Evolutionary conservation across 64 coral and sea anemone species (phyloP).

Genomic region (Astreopora myriophthalma): DNA sequence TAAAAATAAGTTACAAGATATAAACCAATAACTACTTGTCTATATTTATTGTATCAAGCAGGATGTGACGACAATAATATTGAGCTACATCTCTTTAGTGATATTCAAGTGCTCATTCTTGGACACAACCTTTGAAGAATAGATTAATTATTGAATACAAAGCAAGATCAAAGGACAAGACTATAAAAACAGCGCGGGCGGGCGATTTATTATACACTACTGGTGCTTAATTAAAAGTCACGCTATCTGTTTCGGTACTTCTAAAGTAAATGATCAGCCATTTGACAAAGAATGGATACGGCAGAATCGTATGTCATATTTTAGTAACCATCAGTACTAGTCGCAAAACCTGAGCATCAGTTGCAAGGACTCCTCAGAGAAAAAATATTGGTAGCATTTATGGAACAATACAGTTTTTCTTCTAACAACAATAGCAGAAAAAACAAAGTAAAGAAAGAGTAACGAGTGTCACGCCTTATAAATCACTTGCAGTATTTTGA

Average conservation of each 20-base stretch:
- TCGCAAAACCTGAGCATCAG: not conserved
- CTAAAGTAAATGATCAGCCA: not conserved
- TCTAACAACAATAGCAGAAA: not conserved
- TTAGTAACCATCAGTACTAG: not conserved
- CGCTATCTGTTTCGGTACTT: not conserved
- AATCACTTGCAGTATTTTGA: not conserved
- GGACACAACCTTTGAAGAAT: not conserved
- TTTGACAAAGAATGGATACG: not conserved
- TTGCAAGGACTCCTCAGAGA: not conserved
- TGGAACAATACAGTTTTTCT: not conserved
- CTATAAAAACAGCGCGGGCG: not conserved
- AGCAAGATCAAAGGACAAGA: not conserved
- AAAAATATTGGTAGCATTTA: not conserved
- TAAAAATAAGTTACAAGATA: not conserved
- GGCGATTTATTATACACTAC: not conserved
- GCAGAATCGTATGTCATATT: not conserved
- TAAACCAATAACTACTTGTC: not conserved
- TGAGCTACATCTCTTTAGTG: not conserved
- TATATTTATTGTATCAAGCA: not conserved
- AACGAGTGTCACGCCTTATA: not conserved
- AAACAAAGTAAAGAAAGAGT: not conserved
- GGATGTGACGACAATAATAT: not conserved
- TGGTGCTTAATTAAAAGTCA: not conserved
- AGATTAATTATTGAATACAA: not conserved
- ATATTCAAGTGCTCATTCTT: not conserved